Base-by-base conservation (phyloP, 2,113 vertebrate genomes). In the Trematocara macrostoma region DNA sequence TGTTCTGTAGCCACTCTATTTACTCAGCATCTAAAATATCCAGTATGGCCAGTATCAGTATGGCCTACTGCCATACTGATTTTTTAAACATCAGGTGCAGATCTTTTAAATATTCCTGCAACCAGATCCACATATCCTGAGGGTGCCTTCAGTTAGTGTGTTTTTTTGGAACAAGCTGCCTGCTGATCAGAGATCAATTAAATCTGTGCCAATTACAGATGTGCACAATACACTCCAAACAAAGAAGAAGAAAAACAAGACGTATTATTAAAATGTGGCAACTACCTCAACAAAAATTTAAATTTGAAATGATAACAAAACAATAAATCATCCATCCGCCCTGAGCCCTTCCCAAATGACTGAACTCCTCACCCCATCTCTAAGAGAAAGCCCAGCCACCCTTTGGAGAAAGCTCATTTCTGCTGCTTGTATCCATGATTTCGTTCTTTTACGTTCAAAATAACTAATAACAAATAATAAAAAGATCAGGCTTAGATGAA, bases 141-240 rank as follows among this genome's bases (percentile, higher is more conserved):
- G 10, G 59, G 59, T 64, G 31, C 59, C 0, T 38, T 38, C 0
- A n/a, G 18, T 38, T 20, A 64, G 18, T 64, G 59, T 12, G 10
- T 0, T 7, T 64, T 35, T 38, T 59, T 59, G 34, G 59, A 64
- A 8, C 34, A 64, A 64, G 18, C 1, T 12, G 6, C 59, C 18
- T 38, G 34, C 59, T 64, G 61, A 67, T 67, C 18, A 11, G 61
- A 67, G 18, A 40, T 12, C 35, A 14, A 67, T 1, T 20, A 67
- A 38, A 67, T 67, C 61, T 40, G 61, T 67, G 61, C 35, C 1
- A 0, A 5, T 23, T 67, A 67, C 18, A 20, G 18, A 40, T 67
- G 34, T 40, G 0, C 59, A 0, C 16, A 35, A 0, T 67, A 40
- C 18, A 67, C 59, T 64, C 34, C 59, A 64, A 0, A 64, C 34